A percentile compares a stretch with the other conserved stretches of the same genome.
Conservation (phyloP, 2,888 invertebrate genomes). For the Drosophila incognita region DNA sequence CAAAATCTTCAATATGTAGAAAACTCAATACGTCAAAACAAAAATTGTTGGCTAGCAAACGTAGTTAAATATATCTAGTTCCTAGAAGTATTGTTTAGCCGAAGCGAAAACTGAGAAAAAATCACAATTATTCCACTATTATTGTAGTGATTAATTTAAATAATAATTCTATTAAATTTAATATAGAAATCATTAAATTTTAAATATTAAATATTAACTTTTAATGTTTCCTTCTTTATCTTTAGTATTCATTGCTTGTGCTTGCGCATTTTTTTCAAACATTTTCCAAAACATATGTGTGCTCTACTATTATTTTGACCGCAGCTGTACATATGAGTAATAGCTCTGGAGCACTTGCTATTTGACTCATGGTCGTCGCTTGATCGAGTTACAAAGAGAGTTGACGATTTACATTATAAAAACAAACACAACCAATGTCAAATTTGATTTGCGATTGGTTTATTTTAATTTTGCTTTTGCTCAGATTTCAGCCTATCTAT, state of each 20-base stretch:
- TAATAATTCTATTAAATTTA: too few relatives aligned
- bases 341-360: not conserved
- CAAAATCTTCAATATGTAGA: not conserved
- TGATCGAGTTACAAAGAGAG: slow-evolving; percentile 8
- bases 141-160: too few relatives aligned
- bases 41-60: too few relatives aligned
- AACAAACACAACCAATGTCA: not conserved
- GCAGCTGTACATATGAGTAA: not conserved
- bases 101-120: too few relatives aligned
- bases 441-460: not conserved
- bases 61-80: too few relatives aligned
- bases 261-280: not conserved
- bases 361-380: slow-evolving; percentile 34
- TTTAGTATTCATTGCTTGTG: not conserved
- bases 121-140: too few relatives aligned
- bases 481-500: not conserved
- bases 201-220: not conserved
- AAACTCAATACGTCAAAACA: not conserved
- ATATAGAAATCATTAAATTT: too few relatives aligned
- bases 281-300: not conserved
- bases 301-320: not conserved
- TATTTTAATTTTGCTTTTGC: too few relatives aligned
- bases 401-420: not conserved
- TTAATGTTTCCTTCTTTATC: not conserved
- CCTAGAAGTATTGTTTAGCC: too few relatives aligned